Conservation (phyloP, 1,140 invertebrate genomes). For the Cydia splendana region DNA sequence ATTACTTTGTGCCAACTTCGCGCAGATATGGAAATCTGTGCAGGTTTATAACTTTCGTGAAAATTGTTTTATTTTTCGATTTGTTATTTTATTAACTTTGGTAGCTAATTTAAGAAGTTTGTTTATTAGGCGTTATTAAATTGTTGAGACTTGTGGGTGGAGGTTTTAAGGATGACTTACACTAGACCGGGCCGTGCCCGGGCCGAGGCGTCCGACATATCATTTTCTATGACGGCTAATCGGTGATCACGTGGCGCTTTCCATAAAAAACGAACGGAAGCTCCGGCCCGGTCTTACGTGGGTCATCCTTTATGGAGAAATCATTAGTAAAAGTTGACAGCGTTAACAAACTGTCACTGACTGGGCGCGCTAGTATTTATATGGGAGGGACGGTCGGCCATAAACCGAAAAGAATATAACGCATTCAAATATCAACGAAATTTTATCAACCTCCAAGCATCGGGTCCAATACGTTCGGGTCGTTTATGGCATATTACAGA, state of each 20-base stretch:
- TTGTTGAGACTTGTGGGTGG: constrained; percentile 39
- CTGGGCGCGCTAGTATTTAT: constrained; percentile 47
- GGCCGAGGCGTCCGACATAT: too few relatives aligned
- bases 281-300: too few relatives aligned
- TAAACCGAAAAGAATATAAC: constrained; percentile 68
- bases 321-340: constrained; percentile 58
- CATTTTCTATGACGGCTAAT: too few relatives aligned
- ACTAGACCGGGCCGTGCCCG: too few relatives aligned
- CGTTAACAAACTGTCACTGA: constrained; percentile 51
- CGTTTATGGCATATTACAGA: constrained; percentile 76
- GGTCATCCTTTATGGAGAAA: too few relatives aligned
- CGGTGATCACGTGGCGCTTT: too few relatives aligned
- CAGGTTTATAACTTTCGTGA: constrained; percentile 66
- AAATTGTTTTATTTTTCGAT: constrained; percentile 60
- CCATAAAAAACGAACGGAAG: too few relatives aligned
- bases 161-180: constrained; percentile 22
- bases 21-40: constrained; percentile 70
- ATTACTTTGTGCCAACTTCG: constrained; percentile 71
- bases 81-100: constrained; percentile 61
- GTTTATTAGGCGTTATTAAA: constrained; percentile 50
- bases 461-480: constrained; percentile 72
- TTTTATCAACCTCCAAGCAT: constrained; percentile 71
- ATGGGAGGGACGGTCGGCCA: constrained; percentile 59
- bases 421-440: constrained; percentile 76
- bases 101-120: constrained; percentile 49